phyloP scores from a whole-genome alignment of 2,113 vertebrate genomes.

The Planiliza haematocheilus region DNA sequence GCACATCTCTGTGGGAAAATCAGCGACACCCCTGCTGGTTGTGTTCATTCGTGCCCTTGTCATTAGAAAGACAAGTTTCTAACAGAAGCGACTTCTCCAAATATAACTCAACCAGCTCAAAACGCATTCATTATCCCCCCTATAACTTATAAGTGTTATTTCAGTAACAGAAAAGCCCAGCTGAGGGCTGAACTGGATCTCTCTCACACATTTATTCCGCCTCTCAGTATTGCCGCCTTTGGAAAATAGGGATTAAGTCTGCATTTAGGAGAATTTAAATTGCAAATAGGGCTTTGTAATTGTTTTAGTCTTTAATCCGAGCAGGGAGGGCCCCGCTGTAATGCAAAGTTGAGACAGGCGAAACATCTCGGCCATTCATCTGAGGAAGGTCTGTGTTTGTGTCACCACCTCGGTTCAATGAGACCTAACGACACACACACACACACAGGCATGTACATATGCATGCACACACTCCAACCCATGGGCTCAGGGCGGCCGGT shows the following conservation, averaged over 20 bases:
- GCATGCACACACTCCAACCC: constrained; percentile 32
- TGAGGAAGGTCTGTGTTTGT: constrained; percentile 71
- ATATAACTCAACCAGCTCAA: constrained; percentile 61
- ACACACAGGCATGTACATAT: neutral
- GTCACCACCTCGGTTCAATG: constrained; percentile 69
- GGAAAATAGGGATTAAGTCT: constrained; percentile 76
- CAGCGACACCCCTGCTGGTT: constrained; percentile 48
- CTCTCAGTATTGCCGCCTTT: constrained; percentile 68
- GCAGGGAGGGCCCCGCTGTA: constrained; percentile 62
- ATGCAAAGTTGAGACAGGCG: constrained; percentile 66
- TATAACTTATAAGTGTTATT: constrained; percentile 75
- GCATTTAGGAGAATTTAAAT: constrained; percentile 77
- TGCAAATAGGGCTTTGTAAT: constrained; percentile 77
- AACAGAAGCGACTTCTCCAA: constrained; percentile 63
- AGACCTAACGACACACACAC: constrained; percentile 61
- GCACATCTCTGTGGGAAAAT: constrained; percentile 28
- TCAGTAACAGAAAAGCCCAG: constrained; percentile 69
- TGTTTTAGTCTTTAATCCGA: constrained; percentile 79
- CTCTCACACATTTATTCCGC: constrained; percentile 66
- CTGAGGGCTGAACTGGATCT: constrained; percentile 69
- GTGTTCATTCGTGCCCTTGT: constrained; percentile 46
- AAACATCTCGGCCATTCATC: constrained; percentile 71
- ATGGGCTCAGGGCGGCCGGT: constrained; percentile 63
- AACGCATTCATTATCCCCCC: constrained; percentile 61
- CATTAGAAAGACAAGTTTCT: constrained; percentile 51